These are phyloP conservation scores for Caenorhabditis panamensis DNA, from an alignment of 2,888 invertebrate genomes.

Conservation along the genomic window DNA sequence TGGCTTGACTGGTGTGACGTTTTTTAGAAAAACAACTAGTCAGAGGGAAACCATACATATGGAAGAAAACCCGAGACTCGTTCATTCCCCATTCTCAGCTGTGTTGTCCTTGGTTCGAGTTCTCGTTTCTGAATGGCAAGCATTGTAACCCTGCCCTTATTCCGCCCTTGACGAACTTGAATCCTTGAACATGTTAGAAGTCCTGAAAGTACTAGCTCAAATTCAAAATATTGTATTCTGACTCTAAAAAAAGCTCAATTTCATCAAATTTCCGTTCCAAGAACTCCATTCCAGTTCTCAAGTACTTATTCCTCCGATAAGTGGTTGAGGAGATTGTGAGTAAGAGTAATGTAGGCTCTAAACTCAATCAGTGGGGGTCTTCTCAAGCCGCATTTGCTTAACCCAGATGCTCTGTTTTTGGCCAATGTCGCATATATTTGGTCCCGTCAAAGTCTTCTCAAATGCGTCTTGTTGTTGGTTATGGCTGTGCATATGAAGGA, in stretches of 20 bases:
- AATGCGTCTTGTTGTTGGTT: slow-evolving; percentile 40
- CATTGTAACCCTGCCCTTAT: neutral
- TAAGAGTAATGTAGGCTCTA: slow-evolving; percentile 28
- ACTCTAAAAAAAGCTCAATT: neutral
- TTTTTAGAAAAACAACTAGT: slow-evolving; percentile 14
- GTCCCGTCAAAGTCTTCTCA: slow-evolving; percentile 34
- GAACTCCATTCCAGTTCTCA: too few relatives aligned
- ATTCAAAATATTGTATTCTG: too few relatives aligned
- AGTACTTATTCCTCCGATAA: neutral
- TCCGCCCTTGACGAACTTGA: too few relatives aligned
- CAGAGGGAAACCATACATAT: neutral
- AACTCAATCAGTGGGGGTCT: slow-evolving; percentile 48
- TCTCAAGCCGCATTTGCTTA: slow-evolving; percentile 41
- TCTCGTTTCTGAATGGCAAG: neutral
- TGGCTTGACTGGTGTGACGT: slow-evolving; percentile 7
- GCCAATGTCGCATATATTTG: slow-evolving; percentile 58
- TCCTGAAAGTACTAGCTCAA: too few relatives aligned
- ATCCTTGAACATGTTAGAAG: too few relatives aligned
- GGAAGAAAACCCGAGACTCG: neutral
- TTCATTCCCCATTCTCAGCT: neutral
- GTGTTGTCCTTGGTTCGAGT: neutral
- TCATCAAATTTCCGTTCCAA: too few relatives aligned
- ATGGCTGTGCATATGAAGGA: slow-evolving; percentile 25
- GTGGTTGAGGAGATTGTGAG: neutral
- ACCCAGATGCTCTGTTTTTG: slow-evolving; percentile 58